Evolutionary conservation across 2,797 vertebrate genomes (phyloP).

Genomic region (Chelon labrosus): DNA sequence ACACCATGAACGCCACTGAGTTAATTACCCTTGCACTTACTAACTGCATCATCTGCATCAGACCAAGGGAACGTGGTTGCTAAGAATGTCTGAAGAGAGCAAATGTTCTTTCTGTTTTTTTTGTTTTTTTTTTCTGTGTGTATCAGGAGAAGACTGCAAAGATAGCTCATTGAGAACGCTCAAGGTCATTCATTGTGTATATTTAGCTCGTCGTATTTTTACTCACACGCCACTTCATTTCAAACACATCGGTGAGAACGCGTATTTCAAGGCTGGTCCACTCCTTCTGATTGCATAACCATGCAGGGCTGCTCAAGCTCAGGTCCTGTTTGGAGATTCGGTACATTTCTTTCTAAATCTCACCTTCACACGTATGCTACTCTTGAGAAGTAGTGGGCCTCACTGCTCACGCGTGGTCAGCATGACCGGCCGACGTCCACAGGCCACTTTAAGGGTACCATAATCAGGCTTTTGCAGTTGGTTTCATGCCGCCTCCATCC

Average conservation of each 20-base stretch:
- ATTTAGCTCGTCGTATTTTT: conserved; percentile 73
- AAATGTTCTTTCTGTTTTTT: neutral
- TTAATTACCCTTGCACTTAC: conserved; percentile 20
- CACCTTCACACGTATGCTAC: conserved; percentile 54
- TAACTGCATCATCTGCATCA: conserved; percentile 40
- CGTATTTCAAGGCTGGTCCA: conserved; percentile 53
- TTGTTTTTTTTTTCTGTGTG: neutral
- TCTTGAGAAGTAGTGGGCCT: conserved; percentile 48
- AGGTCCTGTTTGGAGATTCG: conserved; percentile 41
- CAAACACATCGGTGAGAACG: conserved; percentile 52
- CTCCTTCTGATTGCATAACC: conserved; percentile 69
- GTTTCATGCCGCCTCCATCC: conserved; percentile 36
- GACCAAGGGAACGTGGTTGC: conserved; percentile 44
- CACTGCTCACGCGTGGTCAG: conserved; percentile 29
- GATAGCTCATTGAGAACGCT: conserved; percentile 59
- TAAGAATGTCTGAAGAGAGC: conserved; percentile 26
- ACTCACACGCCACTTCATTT: conserved; percentile 45
- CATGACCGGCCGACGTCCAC: neutral
- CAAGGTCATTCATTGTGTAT: conserved; percentile 70
- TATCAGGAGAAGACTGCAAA: conserved; percentile 41
- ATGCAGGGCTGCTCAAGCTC: conserved; percentile 38
- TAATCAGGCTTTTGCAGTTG: conserved; percentile 67
- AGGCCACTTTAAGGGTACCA: conserved; percentile 28
- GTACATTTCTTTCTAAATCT: conserved; percentile 23
- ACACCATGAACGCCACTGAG: neutral